A percentile compares a stretch with the other conserved stretches of the same genome.
phyloP scores from a whole-genome alignment of 2,113 vertebrate genomes.

The Neoarius graeffei region DNA sequence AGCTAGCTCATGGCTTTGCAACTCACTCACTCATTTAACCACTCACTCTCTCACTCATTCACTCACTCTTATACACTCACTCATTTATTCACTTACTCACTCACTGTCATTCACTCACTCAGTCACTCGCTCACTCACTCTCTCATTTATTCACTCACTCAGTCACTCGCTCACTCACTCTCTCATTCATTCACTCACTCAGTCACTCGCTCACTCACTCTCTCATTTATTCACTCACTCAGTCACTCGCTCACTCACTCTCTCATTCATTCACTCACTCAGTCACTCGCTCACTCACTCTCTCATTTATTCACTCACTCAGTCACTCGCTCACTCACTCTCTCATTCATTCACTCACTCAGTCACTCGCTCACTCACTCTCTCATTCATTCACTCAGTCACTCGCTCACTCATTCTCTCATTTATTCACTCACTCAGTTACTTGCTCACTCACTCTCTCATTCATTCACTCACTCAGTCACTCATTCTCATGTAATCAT shows the following conservation, averaged over 20 bases:
- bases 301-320: no score
- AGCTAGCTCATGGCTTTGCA: constrained; percentile 36
- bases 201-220: no score
- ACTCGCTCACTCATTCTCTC: background rate
- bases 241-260: background rate
- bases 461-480: background rate
- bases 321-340: no score
- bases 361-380: no score
- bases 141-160: background rate
- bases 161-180: no score
- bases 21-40: no score
- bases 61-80: background rate
- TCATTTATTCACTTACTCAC: background rate
- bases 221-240: background rate
- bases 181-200: no score
- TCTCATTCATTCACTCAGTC: no score
- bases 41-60: background rate
- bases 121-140: background rate
- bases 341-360: no score
- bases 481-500: background rate
- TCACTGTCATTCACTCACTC: background rate
- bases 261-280: background rate
- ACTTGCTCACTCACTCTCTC: background rate
- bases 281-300: no score
- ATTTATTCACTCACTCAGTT: background rate